A percentile compares a stretch with the other conserved stretches of the same genome.
Evolutionary conservation across 1,140 invertebrate genomes (phyloP).

Genomic region (Lasioglossum albipes): DNA sequence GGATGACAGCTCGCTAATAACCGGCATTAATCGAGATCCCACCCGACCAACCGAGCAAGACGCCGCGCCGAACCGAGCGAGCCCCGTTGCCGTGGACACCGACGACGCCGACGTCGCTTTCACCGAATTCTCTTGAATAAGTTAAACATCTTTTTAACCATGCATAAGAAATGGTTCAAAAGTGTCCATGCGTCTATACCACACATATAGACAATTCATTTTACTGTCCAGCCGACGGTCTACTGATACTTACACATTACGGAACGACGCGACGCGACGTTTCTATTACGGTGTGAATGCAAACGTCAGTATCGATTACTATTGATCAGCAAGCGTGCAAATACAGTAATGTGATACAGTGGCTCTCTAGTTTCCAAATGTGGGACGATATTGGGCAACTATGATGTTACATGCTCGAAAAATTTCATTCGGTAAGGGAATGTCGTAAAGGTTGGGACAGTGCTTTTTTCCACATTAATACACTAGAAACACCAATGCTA

Average conservation of each 20-base stretch:
- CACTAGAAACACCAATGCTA: no score
- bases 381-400: no score
- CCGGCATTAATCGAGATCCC: constrained; percentile 58
- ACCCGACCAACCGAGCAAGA: constrained; percentile 4
- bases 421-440: no score
- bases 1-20: constrained; percentile 64
- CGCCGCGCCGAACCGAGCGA: not conserved
- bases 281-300: not conserved
- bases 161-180: no score
- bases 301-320: not conserved
- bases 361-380: not conserved
- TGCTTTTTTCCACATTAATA: no score
- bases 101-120: not conserved
- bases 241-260: no score
- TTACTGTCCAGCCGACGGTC: no score
- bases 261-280: not conserved
- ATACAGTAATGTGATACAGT: not conserved
- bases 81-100: not conserved
- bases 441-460: no score
- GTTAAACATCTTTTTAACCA: no score
- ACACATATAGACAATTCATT: no score
- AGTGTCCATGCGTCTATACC: no score
- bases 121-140: not conserved
- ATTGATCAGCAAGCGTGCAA: not conserved
- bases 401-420: not conserved